These are phyloP conservation scores for Siderastrea siderea DNA, from an alignment of 92 coral and sea anemone genomes.

Conservation along the genomic window DNA sequence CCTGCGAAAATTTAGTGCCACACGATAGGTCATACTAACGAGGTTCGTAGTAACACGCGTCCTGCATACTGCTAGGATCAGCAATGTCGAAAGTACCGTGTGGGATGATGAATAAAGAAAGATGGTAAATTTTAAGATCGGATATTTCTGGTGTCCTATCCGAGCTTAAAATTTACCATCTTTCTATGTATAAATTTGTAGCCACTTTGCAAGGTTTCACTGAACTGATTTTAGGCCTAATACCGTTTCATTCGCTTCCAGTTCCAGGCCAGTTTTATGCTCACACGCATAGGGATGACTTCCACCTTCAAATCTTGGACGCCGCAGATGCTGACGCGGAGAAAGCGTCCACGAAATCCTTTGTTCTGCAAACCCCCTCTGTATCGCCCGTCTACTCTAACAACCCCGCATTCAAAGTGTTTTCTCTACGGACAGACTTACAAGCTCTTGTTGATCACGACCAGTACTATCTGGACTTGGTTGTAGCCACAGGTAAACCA, in stretches of 20 bases:
- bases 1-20: no score
- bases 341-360: conserved; percentile 57
- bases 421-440: conserved; percentile 60
- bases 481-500: conserved; percentile 86
- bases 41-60: no score
- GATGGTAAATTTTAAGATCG: no score
- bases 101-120: no score
- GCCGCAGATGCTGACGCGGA: conserved; percentile 8
- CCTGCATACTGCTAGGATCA: no score
- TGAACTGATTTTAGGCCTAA: no score
- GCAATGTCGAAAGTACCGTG: no score
- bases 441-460: conserved; percentile 85
- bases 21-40: no score
- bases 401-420: conserved; percentile 87
- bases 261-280: conserved; percentile 90
- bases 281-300: conserved; percentile 87
- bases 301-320: conserved; percentile 74
- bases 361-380: conserved; percentile 75
- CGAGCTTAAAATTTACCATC: no score
- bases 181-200: no score
- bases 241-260: not conserved
- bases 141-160: no score
- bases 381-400: conserved; percentile 79
- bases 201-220: no score
- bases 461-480: conserved; percentile 87